Base-by-base conservation (phyloP, 2,797 vertebrate species). In the Alcedo quadribrachys region DNA sequence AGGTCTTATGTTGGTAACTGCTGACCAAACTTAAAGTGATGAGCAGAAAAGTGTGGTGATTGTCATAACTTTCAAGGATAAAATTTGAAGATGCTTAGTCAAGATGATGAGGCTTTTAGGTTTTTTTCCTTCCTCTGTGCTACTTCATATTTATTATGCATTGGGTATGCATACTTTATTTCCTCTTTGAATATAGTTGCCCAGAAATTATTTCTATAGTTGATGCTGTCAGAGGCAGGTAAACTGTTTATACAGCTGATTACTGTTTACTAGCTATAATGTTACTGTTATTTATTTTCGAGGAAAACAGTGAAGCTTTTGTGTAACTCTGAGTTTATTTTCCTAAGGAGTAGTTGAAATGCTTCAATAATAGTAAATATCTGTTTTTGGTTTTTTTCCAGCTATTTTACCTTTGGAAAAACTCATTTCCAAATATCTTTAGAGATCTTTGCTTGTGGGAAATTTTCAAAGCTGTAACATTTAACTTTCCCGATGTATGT, bases 211-310 rank as follows among this genome's bases (percentile, higher is more conserved):
- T 96, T 93, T 97, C 96, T 96, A 63, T 95, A 89, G 96, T 96
- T 91, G 90, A 94, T 97, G 95, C 93, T 97, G 95, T 97, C 91
- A 97, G 97, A 98, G 96, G 97, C 98, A 98, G 98, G 98, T 97
- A 94, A 97, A 97, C 89, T 98, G 97, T 99, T 98, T 98, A 97
- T 97, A 98, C 98, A 99, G 98, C 98, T 98, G 98, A 98, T 98
- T 98, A 95, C 97, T 98, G 98, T 98, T 98, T 98, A 97, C 95
- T 96, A 97, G 97, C 95, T 96, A 96, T 97, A 97, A 98, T 97
- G 98, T 98, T 98, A 97, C 97, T 95, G 92, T 95, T 98, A 98
- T 98, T 98, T 98, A 96, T 98, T 98, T 98, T 98, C 94, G 97
- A 92, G 98, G 96, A 98, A 97, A 98, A 97, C 96, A 97, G 96